Conservation (phyloP, 2,113 vertebrate genomes). For the Rhynchopsitta pachyrhyncha region DNA sequence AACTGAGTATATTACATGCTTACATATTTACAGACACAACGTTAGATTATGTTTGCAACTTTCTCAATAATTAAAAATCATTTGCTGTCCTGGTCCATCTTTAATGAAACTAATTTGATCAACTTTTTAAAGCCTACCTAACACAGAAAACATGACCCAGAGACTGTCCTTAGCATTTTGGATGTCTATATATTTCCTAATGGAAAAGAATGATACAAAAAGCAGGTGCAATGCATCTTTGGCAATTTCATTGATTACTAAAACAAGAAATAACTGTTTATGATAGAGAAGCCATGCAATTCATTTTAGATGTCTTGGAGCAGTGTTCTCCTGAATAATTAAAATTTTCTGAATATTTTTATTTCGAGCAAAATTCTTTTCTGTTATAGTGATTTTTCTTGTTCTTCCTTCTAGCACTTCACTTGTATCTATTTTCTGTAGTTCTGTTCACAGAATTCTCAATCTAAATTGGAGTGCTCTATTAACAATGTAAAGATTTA, state of each 20-base stretch:
- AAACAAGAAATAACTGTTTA: neutral
- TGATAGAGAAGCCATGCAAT: neutral
- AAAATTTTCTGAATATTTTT: neutral
- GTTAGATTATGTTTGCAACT: neutral
- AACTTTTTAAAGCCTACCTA: neutral
- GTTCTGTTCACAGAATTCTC: neutral
- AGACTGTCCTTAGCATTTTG: neutral
- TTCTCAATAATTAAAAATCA: neutral
- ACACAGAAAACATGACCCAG: neutral
- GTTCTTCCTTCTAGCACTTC: neutral
- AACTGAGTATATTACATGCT: neutral
- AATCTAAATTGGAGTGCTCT: neutral
- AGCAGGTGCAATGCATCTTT: neutral
- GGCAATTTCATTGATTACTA: neutral
- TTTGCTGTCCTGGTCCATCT: neutral
- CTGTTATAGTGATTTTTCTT: neutral
- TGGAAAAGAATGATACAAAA: neutral
- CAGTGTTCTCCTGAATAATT: neutral
- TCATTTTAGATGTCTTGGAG: neutral
- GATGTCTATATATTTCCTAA: neutral
- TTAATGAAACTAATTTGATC: neutral
- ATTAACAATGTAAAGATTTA: neutral
- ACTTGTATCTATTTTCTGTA: neutral
- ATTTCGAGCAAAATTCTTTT: neutral
- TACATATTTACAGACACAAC: neutral